Evolutionary conservation across 2,888 invertebrate species (phyloP).

Genomic region (Cyaniris semiargus): DNA sequence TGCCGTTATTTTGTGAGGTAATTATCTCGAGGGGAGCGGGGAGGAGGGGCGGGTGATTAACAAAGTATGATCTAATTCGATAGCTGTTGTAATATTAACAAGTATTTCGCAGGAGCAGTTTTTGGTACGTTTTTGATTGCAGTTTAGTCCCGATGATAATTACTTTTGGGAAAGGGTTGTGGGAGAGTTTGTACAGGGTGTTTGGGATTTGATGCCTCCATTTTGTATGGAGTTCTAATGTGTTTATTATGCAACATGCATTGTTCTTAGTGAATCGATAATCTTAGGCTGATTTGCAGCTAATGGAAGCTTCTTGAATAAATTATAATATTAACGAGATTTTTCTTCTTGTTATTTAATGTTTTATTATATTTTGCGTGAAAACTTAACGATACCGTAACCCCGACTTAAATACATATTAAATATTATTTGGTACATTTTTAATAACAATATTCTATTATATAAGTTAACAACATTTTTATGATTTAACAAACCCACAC

Average conservation of each 20-base stretch:
- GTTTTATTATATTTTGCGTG: not conserved
- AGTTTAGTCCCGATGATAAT: conserved; percentile 74
- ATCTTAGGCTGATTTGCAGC: not conserved
- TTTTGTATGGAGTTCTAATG: not conserved
- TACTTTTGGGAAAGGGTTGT: conserved; percentile 76
- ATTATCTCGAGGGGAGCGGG: conserved; percentile 59
- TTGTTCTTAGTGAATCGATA: not conserved
- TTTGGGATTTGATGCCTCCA: conserved; percentile 16
- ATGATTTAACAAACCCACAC: too few relatives aligned
- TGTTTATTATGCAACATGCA: not conserved
- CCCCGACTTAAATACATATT: too few relatives aligned
- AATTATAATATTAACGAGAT: not conserved
- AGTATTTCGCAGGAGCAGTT: conserved; percentile 69
- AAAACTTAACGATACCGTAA: not conserved
- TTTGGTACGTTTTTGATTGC: conserved; percentile 77
- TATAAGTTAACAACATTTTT: too few relatives aligned
- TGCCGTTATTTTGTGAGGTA: conserved; percentile 64
- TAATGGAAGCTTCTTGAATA: not conserved
- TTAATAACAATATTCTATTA: too few relatives aligned
- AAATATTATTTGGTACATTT: too few relatives aligned
- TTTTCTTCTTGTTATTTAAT: not conserved
- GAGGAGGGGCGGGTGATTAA: conserved; percentile 51
- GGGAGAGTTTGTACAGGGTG: conserved; percentile 51
- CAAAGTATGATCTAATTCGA: conserved; percentile 66
- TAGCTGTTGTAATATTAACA: conserved; percentile 71